Evolutionary conservation across 2,888 invertebrate species (phyloP).

Genomic region (Dascillus cervinus): DNA sequence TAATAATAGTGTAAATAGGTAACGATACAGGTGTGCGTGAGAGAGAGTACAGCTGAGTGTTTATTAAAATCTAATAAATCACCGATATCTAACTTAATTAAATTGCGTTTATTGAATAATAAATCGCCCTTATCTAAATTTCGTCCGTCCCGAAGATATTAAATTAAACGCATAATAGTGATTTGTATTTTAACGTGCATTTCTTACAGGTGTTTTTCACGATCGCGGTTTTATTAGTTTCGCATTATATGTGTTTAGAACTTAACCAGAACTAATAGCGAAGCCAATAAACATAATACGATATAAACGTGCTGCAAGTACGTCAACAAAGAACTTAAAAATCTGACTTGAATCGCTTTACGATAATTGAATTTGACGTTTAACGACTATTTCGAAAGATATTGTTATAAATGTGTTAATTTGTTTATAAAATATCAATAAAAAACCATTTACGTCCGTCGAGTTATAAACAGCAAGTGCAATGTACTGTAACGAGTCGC

Average conservation of each 20-base stretch:
- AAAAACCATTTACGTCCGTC: too few relatives aligned
- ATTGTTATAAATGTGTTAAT: constrained; percentile 10
- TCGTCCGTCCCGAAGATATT: neutral
- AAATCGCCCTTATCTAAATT: constrained; percentile 2
- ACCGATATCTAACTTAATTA: constrained; percentile 13
- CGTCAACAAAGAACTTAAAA: constrained; percentile 6
- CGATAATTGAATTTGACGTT: constrained; percentile 14
- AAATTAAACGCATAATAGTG: neutral
- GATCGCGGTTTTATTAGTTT: neutral
- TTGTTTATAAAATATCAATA: constrained; percentile 3
- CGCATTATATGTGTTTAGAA: neutral
- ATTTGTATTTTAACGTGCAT: neutral
- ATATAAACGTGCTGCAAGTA: constrained; percentile 10
- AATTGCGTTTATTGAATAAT: constrained; percentile 14
- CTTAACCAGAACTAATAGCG: constrained; percentile 2
- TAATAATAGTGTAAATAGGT: too few relatives aligned
- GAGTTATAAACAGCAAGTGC: too few relatives aligned
- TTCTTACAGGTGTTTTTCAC: neutral
- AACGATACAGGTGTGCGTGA: neutral
- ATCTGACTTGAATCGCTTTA: too few relatives aligned
- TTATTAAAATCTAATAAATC: constrained; percentile 12
- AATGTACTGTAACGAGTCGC: too few relatives aligned
- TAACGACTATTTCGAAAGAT: constrained; percentile 12
- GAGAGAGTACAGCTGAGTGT: neutral
- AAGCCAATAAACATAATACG: constrained; percentile 7